A percentile compares a stretch with the other conserved stretches of the same genome.
Conservation (phyloP, 1,140 invertebrate genomes). For the Penaeus vannamei region DNA sequence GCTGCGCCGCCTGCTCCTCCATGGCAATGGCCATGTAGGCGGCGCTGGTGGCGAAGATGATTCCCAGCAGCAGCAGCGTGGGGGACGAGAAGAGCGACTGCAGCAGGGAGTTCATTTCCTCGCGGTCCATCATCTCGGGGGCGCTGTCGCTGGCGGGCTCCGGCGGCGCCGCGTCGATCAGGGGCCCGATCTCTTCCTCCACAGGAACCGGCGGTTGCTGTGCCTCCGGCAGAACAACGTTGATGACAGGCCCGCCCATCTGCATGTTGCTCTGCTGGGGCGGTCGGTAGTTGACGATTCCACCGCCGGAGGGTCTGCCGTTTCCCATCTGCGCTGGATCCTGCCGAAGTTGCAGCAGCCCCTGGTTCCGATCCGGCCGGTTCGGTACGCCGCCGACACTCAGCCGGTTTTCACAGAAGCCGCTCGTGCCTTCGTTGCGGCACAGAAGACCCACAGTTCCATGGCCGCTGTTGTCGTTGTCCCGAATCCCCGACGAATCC, state of each 20-base stretch:
- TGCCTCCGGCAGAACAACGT: conserved; percentile 22
- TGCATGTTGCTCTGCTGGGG: conserved; percentile 34
- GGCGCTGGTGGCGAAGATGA: conserved; percentile 48
- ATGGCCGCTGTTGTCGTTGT: conserved; percentile 11
- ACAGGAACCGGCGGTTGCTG: not conserved
- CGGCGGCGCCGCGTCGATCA: not conserved
- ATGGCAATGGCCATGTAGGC: conserved; percentile 62
- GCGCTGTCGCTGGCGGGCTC: not conserved
- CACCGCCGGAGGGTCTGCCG: not conserved
- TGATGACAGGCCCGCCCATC: conserved; percentile 20
- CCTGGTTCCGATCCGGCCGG: conserved; percentile 38
- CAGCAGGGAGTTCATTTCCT: conserved; percentile 36
- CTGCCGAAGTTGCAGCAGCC: not conserved
- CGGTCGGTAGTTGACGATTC: conserved; percentile 4
- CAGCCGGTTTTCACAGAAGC: not conserved
- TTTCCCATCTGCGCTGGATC: conserved; percentile 45
- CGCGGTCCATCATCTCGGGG: conserved; percentile 13
- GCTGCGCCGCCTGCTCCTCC: conserved; percentile 55
- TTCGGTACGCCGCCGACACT: not conserved
- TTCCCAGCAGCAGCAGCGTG: conserved; percentile 47
- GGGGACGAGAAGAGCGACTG: conserved; percentile 55
- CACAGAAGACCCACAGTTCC: not conserved
- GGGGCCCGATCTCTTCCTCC: not conserved
- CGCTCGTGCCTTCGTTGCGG: not conserved
- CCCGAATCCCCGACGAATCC: not conserved